phyloP scores from a whole-genome alignment of 2,797 vertebrate species.

The Poecile montanus region DNA sequence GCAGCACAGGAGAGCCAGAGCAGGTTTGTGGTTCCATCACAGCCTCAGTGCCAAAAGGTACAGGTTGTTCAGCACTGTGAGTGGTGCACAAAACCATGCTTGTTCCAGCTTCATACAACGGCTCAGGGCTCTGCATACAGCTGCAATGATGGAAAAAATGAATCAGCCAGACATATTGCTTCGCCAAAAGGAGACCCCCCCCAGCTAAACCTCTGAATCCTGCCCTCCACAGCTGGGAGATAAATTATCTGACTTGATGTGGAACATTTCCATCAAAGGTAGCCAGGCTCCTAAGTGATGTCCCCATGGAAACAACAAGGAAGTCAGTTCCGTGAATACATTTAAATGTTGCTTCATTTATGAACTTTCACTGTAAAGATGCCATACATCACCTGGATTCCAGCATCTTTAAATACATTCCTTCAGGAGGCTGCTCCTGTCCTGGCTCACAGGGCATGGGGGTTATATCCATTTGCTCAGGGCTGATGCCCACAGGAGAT shows the following conservation, averaged over 20 bases:
- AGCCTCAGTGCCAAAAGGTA: not conserved
- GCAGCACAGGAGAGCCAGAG: not conserved
- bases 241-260: not conserved
- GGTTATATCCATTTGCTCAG: not conserved
- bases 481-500: not conserved
- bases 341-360: not conserved
- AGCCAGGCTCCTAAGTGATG: not conserved
- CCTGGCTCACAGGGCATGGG: not conserved
- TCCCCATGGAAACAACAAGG: not conserved
- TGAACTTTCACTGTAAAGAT: not conserved
- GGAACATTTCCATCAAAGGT: not conserved
- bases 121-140: not conserved
- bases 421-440: slow-evolving; percentile 15
- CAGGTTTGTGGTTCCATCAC: not conserved
- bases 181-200: not conserved
- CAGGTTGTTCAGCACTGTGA: not conserved
- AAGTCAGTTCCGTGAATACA: not conserved
- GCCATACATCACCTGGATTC: slow-evolving; percentile 62
- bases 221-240: not conserved
- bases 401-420: not conserved
- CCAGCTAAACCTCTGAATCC: not conserved
- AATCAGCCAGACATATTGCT: not conserved
- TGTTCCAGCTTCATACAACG: not conserved
- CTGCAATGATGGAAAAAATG: not conserved
- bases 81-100: not conserved